Conservation (phyloP, 1,140 invertebrate species). For the Temnothorax longispinosus region DNA sequence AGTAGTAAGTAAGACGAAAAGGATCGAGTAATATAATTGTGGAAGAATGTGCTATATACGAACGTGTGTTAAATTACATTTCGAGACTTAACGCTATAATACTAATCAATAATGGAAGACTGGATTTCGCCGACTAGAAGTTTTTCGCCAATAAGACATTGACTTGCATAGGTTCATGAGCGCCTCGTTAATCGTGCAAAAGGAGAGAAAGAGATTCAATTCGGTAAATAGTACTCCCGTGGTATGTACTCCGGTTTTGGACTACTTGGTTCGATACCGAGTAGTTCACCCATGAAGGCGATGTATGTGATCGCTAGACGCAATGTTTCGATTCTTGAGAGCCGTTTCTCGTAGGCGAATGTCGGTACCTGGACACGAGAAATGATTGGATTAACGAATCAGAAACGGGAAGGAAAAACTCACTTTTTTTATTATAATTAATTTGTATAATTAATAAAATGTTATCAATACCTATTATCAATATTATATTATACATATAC, state of each 20-base stretch:
- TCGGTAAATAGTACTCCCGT: constrained; percentile 85
- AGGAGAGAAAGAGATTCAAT: constrained; percentile 70
- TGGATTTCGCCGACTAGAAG: background rate
- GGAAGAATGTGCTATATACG: background rate
- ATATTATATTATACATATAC: no score
- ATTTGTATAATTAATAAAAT: no score
- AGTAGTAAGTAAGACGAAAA: background rate
- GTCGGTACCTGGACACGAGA: constrained; percentile 93
- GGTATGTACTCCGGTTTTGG: constrained; percentile 84
- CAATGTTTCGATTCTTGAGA: constrained; percentile 99
- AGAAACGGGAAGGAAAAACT: background rate
- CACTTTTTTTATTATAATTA: no score
- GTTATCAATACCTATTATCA: no score
- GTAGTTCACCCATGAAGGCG: constrained; percentile 97
- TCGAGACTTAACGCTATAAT: constrained; percentile 25
- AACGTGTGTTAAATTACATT: constrained; percentile 12
- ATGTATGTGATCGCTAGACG: constrained; percentile 99
- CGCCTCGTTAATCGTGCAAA: background rate
- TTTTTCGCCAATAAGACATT: background rate
- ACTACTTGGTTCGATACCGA: constrained; percentile 85
- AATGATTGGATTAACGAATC: background rate
- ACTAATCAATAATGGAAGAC: constrained; percentile 55
- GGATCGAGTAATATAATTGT: background rate
- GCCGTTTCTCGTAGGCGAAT: constrained; percentile 99
- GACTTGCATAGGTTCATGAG: background rate